Percentiles rank a stretch among this genome's conserved stretches.
phyloP scores from a whole-genome alignment of 2,888 invertebrate genomes.

The Pseudanteris insignis region DNA sequence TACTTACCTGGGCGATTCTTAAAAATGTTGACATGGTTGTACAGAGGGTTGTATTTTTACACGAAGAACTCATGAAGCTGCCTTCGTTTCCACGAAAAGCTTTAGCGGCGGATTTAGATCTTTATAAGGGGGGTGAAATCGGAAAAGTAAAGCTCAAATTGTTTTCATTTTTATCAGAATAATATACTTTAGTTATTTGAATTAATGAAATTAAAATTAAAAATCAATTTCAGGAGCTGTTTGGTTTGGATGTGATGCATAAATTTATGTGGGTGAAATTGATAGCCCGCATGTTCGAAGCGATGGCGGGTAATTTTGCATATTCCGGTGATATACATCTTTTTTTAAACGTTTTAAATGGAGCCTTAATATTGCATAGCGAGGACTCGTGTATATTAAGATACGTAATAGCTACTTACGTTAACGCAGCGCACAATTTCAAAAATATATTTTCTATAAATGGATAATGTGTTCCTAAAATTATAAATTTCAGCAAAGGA shows the following conservation, averaged over 20 bases:
- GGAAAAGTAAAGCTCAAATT: conserved; percentile 74
- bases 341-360: conserved; percentile 97
- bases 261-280: conserved; percentile 96
- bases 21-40: conserved; percentile 96
- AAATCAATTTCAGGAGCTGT: conserved; percentile 79
- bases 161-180: conserved; percentile 5
- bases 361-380: conserved; percentile 94
- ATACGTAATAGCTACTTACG: conserved; percentile 95
- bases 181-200: too few species aligned
- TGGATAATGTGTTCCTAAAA: too few species aligned
- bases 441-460: conserved; percentile 98
- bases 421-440: conserved; percentile 97
- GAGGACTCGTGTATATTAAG: conserved; percentile 96
- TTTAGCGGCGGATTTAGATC: conserved; percentile 92
- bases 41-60: conserved; percentile 96
- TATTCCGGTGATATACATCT: conserved; percentile 97
- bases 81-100: conserved; percentile 99
- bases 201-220: too few species aligned
- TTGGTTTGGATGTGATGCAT: conserved; percentile 94
- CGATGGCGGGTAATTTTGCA: conserved; percentile 97
- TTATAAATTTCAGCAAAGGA: too few species aligned
- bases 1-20: conserved; percentile 89
- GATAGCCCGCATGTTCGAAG: conserved; percentile 96
- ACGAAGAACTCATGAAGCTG: conserved; percentile 98
- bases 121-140: conserved; percentile 88